Evolutionary conservation across 2,113 vertebrate genomes (phyloP).

Genomic region (Phyllopteryx taeniolatus): DNA sequence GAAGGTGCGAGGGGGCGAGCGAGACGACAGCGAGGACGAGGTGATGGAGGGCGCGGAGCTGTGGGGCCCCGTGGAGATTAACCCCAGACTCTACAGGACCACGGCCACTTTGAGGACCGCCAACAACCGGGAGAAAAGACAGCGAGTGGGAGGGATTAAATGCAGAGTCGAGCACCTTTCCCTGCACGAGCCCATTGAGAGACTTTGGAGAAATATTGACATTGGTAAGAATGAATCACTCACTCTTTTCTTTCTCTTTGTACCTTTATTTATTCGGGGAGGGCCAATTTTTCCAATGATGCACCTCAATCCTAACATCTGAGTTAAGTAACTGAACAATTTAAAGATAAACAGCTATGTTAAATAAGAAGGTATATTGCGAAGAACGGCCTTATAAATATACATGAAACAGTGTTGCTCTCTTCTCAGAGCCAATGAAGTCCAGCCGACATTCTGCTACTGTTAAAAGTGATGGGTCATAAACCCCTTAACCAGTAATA

Average conservation of each 20-base stretch:
- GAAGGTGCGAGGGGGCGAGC: constrained; percentile 50
- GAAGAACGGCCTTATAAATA: too few relatives aligned
- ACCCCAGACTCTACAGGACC: constrained; percentile 55
- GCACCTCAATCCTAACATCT: too few relatives aligned
- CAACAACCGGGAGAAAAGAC: constrained; percentile 33
- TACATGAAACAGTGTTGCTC: too few relatives aligned
- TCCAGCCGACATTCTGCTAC: too few relatives aligned
- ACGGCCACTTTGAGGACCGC: constrained; percentile 54
- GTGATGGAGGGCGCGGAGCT: constrained; percentile 59
- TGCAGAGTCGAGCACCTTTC: constrained; percentile 74
- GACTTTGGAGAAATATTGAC: constrained; percentile 57
- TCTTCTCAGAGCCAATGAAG: too few relatives aligned
- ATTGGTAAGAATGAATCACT: constrained; percentile 49
- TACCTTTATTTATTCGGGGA: not conserved
- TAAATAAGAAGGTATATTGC: too few relatives aligned
- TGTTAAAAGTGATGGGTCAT: too few relatives aligned
- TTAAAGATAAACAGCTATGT: too few relatives aligned
- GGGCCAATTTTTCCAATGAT: not conserved
- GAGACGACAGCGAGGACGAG: constrained; percentile 61
- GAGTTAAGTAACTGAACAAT: too few relatives aligned
- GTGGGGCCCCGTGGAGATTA: constrained; percentile 70
- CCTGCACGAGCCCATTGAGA: constrained; percentile 64
- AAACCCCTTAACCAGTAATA: too few relatives aligned
- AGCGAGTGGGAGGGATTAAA: constrained; percentile 49
- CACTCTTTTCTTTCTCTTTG: not conserved